These are phyloP conservation scores for Agriopis marginaria DNA, from an alignment of 2,888 invertebrate genomes.

Conservation along the genomic window DNA sequence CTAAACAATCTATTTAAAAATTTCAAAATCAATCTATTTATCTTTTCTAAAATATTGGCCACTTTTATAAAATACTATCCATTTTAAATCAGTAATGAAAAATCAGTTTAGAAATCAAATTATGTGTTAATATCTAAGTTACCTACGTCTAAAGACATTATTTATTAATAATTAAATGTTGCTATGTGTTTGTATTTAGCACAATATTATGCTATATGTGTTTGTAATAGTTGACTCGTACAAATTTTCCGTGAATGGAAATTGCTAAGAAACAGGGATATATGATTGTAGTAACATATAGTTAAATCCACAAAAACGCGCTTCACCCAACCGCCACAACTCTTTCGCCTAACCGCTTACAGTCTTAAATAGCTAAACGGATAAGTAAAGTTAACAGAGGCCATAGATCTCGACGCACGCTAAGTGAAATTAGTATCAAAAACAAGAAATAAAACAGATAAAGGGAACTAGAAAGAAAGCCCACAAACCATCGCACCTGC, in stretches of 20 bases:
- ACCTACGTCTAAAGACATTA: constrained; percentile 40
- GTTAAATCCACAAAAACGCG: not conserved
- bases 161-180: constrained; percentile 31
- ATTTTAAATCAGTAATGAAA: constrained; percentile 13
- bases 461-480: too few species aligned
- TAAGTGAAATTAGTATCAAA: too few species aligned
- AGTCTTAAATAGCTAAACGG: too few species aligned
- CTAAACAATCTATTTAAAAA: constrained; percentile 49
- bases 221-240: constrained; percentile 33
- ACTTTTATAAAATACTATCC: constrained; percentile 18
- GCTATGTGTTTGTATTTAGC: constrained; percentile 36
- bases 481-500: too few species aligned
- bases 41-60: constrained; percentile 23
- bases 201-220: constrained; percentile 34
- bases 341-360: not conserved
- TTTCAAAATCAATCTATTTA: not conserved
- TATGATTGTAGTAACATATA: not conserved
- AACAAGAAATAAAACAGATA: too few species aligned
- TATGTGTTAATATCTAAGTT: constrained; percentile 37
- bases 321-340: too few species aligned
- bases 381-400: too few species aligned
- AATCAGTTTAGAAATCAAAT: constrained; percentile 28
- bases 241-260: constrained; percentile 20
- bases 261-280: not conserved
- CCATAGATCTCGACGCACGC: too few species aligned